Base-by-base conservation (phyloP, 2,113 vertebrate species). In the Hippoglossus stenolepis region DNA sequence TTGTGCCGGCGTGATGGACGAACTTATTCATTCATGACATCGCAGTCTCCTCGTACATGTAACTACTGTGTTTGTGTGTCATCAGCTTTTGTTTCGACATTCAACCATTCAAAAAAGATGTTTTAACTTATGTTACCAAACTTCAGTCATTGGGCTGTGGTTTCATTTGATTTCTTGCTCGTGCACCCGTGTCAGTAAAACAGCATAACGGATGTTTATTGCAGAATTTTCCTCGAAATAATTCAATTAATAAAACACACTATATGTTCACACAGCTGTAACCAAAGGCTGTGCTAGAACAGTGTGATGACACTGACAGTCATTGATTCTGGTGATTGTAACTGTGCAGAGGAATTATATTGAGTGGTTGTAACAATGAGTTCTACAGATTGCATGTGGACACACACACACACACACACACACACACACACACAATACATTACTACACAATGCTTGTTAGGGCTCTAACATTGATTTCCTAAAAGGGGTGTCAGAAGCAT, bases 241-340 rank as follows among this genome's bases (percentile, higher is more conserved):
- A 31, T 7, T 31, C 1, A 31, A 31, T 31, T 31, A 31, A 7
- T 7, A 31, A 31, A 31, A 31, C 31, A 6, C 31, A 31, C 31
- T 31, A 31, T 31, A 7, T 31, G 31, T 31, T 31, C 31, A 31
- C 31, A 31, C 6, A 31, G 31, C 31, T 31, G 31, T 31, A 31
- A 31, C 31, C 31, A 31, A 31, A 10, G 35, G 35, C 35, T 38
- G 35, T 10, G 35, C 10, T 9, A 38, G 8, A 38, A 38, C 35
- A 38, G 35, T 38, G 35, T 38, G 35, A 38, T 9, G 8, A 38
- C 18, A 53, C 18, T 53, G 49, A 18, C 49, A 17, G 60, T 63
- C 80, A 89, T 81, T 84, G 77, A 86, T 85, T 87, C n/a, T 43
- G 24, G 35, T 31, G 20, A 54, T 59, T 63, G 28, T 18, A 38